phyloP scores from a whole-genome alignment of 2,797 vertebrate species.

The Sebastes nivosus region DNA sequence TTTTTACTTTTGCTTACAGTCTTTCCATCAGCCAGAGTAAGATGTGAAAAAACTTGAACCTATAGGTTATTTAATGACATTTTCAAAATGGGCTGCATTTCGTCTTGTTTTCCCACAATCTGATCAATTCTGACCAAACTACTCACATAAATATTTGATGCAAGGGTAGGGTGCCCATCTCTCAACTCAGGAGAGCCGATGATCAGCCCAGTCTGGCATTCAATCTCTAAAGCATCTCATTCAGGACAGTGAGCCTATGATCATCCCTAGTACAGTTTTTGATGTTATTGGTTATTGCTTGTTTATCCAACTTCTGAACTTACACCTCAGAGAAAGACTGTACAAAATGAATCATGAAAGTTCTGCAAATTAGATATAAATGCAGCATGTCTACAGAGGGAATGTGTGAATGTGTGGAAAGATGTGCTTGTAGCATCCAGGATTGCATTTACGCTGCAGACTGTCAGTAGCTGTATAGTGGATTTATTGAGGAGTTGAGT shows the following conservation, averaged over 20 bases:
- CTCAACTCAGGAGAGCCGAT: neutral
- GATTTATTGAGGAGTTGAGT: neutral
- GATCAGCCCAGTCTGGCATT: neutral
- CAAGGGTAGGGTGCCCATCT: neutral
- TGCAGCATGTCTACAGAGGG: neutral
- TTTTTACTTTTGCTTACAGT: no score
- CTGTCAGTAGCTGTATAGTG: neutral
- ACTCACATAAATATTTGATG: conserved; percentile 33
- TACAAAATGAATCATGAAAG: neutral
- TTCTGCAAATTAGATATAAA: neutral
- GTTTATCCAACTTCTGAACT: neutral
- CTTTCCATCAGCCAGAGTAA: neutral
- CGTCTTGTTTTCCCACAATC: neutral
- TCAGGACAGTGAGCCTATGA: neutral
- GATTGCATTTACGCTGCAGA: neutral
- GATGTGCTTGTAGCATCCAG: neutral
- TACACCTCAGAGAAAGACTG: neutral
- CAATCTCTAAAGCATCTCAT: conserved; percentile 1
- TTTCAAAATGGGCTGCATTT: neutral
- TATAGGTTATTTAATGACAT: neutral
- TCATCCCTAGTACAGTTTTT: conserved; percentile 1
- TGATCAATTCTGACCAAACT: conserved; percentile 22
- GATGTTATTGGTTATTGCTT: neutral
- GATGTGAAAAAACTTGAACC: neutral
- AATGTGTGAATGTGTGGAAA: neutral